phyloP scores from a whole-genome alignment of 2,113 vertebrate species.

The Nesogale talazaci region DNA sequence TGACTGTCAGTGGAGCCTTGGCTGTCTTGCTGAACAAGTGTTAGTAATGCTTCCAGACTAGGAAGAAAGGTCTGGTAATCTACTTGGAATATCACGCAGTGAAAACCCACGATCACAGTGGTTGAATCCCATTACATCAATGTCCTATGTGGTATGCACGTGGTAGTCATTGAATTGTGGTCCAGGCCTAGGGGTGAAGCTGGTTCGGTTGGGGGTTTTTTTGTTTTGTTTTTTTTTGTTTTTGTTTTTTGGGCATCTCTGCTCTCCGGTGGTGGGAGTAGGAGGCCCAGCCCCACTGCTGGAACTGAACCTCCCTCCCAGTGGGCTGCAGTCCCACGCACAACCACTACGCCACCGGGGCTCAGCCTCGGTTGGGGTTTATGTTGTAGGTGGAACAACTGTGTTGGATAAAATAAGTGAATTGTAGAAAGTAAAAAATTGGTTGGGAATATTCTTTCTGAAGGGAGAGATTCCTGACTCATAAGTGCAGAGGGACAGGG shows the following conservation, averaged over 20 bases:
- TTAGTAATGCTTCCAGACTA: neutral
- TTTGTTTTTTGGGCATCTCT: too few species aligned
- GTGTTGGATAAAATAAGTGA: too few species aligned
- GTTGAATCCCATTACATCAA: neutral
- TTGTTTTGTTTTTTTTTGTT: too few species aligned
- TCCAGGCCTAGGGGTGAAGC: neutral
- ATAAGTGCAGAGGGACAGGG: neutral
- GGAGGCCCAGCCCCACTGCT: too few species aligned
- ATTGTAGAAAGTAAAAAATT: neutral
- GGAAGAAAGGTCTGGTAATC: neutral
- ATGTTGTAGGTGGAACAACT: too few species aligned
- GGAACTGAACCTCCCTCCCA: too few species aligned
- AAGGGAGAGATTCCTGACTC: neutral
- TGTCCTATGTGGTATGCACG: neutral
- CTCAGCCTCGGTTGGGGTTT: too few species aligned
- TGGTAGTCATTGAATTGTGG: neutral
- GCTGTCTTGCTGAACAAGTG: neutral
- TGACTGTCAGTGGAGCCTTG: neutral
- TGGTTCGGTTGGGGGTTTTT: too few species aligned
- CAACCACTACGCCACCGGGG: too few species aligned
- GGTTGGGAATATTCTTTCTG: neutral
- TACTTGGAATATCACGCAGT: neutral
- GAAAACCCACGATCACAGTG: neutral
- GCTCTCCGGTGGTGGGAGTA: too few species aligned
- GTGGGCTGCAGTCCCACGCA: too few species aligned